phyloP scores from a whole-genome alignment of 2,113 vertebrate species.

The Xiphophorus maculatus region DNA sequence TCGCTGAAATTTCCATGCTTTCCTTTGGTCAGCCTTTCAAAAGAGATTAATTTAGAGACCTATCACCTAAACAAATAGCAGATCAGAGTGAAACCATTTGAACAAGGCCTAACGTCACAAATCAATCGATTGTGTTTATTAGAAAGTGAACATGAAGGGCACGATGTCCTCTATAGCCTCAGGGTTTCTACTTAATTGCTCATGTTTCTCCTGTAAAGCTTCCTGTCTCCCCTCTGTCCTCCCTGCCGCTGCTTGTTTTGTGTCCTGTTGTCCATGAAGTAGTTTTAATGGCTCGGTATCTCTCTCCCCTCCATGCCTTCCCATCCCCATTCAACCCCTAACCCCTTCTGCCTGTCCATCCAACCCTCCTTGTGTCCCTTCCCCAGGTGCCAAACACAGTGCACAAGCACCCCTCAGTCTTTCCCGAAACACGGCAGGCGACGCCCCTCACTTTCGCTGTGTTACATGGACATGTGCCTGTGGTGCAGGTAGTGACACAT shows the following conservation, averaged over 20 bases:
- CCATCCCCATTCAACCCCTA: slow-evolving; percentile 41
- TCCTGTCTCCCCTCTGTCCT: slow-evolving; percentile 29
- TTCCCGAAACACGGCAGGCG: slow-evolving; percentile 97
- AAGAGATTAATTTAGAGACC: slow-evolving; percentile 36
- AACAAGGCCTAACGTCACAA: slow-evolving; percentile 30
- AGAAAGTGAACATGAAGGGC: slow-evolving; percentile 40
- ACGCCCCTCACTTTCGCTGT: slow-evolving; percentile 99
- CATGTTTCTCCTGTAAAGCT: slow-evolving; percentile 35
- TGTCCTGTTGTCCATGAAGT: slow-evolving; percentile 40
- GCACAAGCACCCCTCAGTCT: slow-evolving; percentile 98
- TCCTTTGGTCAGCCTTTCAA: slow-evolving; percentile 8
- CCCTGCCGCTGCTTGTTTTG: slow-evolving; percentile 52
- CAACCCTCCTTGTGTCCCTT: slow-evolving; percentile 71
- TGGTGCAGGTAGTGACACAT: slow-evolving; percentile 91
- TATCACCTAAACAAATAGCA: slow-evolving; percentile 10
- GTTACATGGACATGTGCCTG: slow-evolving; percentile 98
- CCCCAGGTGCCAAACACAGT: slow-evolving; percentile 98
- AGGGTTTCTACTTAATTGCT: slow-evolving; percentile 62
- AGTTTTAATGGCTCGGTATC: slow-evolving; percentile 71
- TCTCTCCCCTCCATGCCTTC: slow-evolving; percentile 48
- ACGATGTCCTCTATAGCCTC: slow-evolving; percentile 51
- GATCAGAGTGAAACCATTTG: slow-evolving; percentile 43
- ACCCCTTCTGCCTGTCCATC: slow-evolving; percentile 50
- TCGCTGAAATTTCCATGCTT: not conserved
- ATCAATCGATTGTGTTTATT: slow-evolving; percentile 68